These are phyloP conservation scores for Drosophila mercatorum DNA, from an alignment of 2,888 invertebrate species.

Conservation along the genomic window DNA sequence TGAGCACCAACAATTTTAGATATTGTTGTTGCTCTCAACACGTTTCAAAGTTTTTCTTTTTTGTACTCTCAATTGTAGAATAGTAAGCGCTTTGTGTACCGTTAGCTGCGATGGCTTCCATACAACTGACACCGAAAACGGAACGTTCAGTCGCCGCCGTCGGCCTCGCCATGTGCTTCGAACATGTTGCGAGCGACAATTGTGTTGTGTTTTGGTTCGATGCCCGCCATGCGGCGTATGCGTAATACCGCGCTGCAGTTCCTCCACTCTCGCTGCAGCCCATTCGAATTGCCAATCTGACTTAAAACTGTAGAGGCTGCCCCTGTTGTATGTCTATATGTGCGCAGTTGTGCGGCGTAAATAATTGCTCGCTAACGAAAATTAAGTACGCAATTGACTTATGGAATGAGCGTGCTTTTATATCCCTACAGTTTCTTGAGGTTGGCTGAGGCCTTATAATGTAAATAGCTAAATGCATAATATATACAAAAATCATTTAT, in stretches of 20 bases:
- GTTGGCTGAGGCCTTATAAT: neutral
- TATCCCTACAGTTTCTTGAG: neutral
- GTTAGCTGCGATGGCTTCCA: slow-evolving; percentile 71
- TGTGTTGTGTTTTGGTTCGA: slow-evolving; percentile 75
- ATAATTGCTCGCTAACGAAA: slow-evolving; percentile 1
- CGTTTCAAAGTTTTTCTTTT: slow-evolving; percentile 37
- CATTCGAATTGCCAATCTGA: slow-evolving; percentile 46
- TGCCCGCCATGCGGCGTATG: slow-evolving; percentile 39
- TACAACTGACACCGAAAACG: slow-evolving; percentile 61
- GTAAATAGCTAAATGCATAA: neutral
- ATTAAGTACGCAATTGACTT: neutral
- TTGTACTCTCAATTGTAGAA: neutral
- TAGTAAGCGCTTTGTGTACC: slow-evolving; percentile 62
- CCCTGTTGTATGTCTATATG: neutral
- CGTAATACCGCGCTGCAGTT: slow-evolving; percentile 33
- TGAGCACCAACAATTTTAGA: slow-evolving; percentile 13
- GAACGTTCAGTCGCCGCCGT: slow-evolving; percentile 43
- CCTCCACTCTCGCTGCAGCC: slow-evolving; percentile 36
- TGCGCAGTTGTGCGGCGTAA: neutral
- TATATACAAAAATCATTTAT: neutral
- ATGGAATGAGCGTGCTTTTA: neutral
- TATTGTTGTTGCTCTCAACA: slow-evolving; percentile 46
- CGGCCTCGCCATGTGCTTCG: slow-evolving; percentile 61
- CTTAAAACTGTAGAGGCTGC: slow-evolving; percentile 6
- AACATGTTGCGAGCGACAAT: slow-evolving; percentile 58